Evolutionary conservation across 2,113 vertebrate genomes (phyloP).

Genomic region (Ivindomyrus marchei): DNA sequence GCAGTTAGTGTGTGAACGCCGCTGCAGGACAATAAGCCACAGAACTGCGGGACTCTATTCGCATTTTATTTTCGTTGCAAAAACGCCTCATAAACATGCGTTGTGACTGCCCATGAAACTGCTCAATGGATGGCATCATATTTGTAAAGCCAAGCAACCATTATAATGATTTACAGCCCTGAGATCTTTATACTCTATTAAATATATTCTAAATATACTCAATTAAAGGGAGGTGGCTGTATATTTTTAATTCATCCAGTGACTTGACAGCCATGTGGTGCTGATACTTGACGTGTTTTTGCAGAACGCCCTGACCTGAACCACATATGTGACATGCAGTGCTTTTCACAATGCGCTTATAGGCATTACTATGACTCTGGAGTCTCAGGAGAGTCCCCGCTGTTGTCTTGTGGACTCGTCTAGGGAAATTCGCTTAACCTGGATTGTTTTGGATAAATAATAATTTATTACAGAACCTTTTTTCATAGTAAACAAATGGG

Average conservation of each 20-base stretch:
- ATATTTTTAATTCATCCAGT: neutral
- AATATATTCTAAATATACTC: neutral
- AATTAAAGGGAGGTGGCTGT: neutral
- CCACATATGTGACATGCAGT: neutral
- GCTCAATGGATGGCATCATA: neutral
- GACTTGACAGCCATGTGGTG: neutral
- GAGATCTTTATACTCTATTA: neutral
- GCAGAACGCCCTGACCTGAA: neutral
- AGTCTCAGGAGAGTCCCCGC: neutral
- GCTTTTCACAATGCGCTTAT: neutral
- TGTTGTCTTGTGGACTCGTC: neutral
- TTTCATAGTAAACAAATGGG: neutral
- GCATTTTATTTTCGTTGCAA: neutral
- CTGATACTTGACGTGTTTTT: neutral
- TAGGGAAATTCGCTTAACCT: neutral
- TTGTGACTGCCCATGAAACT: neutral
- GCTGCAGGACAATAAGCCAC: neutral
- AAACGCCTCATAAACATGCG: neutral
- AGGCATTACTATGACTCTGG: neutral
- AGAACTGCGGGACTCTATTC: neutral
- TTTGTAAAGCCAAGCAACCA: neutral
- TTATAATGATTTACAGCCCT: neutral
- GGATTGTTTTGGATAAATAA: slow-evolving; percentile 4
- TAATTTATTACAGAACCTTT: neutral
- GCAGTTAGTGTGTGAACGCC: neutral